A percentile compares a stretch with the other conserved stretches of the same genome.
phyloP scores from a whole-genome alignment of 2,797 vertebrate genomes.

The Oryzias dopingdopingensis region DNA sequence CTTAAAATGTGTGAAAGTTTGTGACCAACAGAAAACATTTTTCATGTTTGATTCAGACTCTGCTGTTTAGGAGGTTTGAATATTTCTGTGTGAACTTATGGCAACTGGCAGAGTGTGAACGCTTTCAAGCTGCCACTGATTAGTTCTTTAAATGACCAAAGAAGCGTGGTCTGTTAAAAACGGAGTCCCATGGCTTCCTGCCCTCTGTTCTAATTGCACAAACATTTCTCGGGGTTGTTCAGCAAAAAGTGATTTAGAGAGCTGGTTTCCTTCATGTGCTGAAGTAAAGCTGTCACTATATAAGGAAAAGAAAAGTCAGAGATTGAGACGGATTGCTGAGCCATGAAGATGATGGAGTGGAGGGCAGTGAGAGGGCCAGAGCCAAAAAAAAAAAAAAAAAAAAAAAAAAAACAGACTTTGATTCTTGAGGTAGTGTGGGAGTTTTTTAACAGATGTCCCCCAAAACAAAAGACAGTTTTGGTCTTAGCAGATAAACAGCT shows the following conservation, averaged over 20 bases:
- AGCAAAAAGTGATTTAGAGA: slow-evolving; percentile 58
- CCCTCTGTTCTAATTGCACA: slow-evolving; percentile 33
- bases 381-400: no score
- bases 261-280: slow-evolving; percentile 40
- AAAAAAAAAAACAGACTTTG: no score
- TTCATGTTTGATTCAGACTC: neutral
- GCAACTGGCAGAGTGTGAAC: no score
- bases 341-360: slow-evolving; percentile 10
- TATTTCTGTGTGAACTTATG: no score
- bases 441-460: no score
- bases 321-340: slow-evolving; percentile 30
- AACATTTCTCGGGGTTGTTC: slow-evolving; percentile 58
- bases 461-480: no score
- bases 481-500: no score
- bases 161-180: neutral
- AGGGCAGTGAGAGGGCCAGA: neutral
- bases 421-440: no score
- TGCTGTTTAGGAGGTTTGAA: no score
- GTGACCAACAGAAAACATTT: neutral
- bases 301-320: slow-evolving; percentile 56
- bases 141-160: neutral
- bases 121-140: no score
- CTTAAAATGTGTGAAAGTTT: neutral
- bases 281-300: slow-evolving; percentile 58
- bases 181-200: slow-evolving; percentile 14